Evolutionary conservation across 2,888 invertebrate genomes (phyloP).

Genomic region (Lithophane ornitopus): DNA sequence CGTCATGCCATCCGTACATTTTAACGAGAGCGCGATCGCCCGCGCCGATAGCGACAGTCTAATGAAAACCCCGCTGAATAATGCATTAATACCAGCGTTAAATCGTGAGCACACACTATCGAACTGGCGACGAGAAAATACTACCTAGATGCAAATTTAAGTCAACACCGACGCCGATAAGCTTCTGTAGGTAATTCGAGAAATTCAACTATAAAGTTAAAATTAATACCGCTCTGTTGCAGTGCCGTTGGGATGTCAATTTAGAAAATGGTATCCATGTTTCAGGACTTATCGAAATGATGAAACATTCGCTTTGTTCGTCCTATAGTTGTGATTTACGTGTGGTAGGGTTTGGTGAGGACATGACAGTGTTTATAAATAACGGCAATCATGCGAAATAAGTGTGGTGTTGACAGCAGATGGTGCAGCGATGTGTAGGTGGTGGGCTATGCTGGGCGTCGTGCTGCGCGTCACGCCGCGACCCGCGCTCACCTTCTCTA

Average conservation of each 20-base stretch:
- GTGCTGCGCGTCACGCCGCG: slow-evolving; percentile 86
- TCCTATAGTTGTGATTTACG: slow-evolving; percentile 74
- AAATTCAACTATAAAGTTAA: slow-evolving; percentile 76
- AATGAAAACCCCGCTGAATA: slow-evolving; percentile 90
- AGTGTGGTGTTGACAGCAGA: slow-evolving; percentile 67
- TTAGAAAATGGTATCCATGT: slow-evolving; percentile 73
- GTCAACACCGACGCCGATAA: slow-evolving; percentile 86
- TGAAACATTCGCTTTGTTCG: slow-evolving; percentile 71
- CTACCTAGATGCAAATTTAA: slow-evolving; percentile 87
- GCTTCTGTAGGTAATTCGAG: slow-evolving; percentile 83
- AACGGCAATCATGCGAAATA: slow-evolving; percentile 75
- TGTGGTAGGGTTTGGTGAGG: slow-evolving; percentile 60
- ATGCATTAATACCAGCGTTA: slow-evolving; percentile 90
- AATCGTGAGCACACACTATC: slow-evolving; percentile 89
- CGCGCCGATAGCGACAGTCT: slow-evolving; percentile 87
- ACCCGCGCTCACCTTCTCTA: slow-evolving; percentile 88
- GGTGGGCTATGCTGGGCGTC: slow-evolving; percentile 77
- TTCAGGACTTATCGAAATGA: slow-evolving; percentile 76
- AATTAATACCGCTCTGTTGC: slow-evolving; percentile 76
- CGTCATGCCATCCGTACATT: slow-evolving; percentile 90
- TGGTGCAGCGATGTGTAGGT: slow-evolving; percentile 63
- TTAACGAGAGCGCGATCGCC: slow-evolving; percentile 89
- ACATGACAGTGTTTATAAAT: slow-evolving; percentile 64
- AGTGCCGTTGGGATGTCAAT: slow-evolving; percentile 71
- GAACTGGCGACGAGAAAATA: slow-evolving; percentile 85